phyloP scores from a whole-genome alignment of 2,888 invertebrate genomes.

The Zhuqinia jingwanae region DNA sequence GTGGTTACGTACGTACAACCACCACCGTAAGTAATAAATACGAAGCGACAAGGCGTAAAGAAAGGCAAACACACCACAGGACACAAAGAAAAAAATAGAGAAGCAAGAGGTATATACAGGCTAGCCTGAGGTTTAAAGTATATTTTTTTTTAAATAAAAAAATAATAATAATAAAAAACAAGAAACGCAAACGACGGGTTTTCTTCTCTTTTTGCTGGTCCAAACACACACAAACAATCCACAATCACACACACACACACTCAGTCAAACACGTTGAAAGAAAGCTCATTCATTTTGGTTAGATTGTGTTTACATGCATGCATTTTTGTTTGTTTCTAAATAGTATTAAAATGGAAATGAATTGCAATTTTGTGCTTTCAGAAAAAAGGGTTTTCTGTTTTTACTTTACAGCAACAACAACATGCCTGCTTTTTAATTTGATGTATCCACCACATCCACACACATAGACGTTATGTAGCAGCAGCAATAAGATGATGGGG shows the following conservation, averaged over 20 bases:
- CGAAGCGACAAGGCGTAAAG: slow-evolving; percentile 65
- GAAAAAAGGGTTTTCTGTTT: background rate
- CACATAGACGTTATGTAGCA: too few species aligned
- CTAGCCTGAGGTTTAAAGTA: background rate
- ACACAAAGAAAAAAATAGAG: background rate
- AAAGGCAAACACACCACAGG: slow-evolving; percentile 44
- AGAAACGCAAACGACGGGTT: slow-evolving; percentile 32
- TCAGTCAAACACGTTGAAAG: background rate
- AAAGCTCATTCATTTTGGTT: slow-evolving; percentile 17
- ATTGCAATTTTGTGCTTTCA: slow-evolving; percentile 26
- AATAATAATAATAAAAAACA: background rate
- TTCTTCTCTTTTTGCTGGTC: slow-evolving; percentile 33
- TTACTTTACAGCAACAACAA: too few species aligned
- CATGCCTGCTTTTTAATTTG: too few species aligned
- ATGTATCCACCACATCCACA: too few species aligned
- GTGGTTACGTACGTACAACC: slow-evolving; percentile 31
- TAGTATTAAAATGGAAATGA: background rate
- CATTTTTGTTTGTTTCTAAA: slow-evolving; percentile 27
- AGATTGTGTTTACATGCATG: background rate
- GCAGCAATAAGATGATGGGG: too few species aligned
- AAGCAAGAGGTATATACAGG: background rate
- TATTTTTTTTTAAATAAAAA: background rate
- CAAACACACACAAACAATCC: slow-evolving; percentile 21
- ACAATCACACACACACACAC: slow-evolving; percentile 33
- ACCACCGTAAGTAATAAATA: slow-evolving; percentile 43